Evolutionary conservation across 1,140 invertebrate species (phyloP).

Genomic region (Mya arenaria): DNA sequence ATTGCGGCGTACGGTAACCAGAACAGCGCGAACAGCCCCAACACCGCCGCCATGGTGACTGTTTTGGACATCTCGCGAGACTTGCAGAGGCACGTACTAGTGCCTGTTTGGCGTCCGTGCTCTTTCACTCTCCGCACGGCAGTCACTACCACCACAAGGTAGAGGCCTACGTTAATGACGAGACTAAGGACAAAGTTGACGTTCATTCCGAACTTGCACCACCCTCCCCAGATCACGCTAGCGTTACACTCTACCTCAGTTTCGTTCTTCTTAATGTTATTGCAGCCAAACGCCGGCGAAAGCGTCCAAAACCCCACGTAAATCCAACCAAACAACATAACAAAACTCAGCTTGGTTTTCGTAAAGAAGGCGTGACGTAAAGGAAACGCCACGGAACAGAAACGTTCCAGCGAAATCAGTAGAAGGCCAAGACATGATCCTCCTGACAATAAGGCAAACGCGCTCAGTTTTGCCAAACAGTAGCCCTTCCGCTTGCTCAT

Average conservation of each 20-base stretch:
- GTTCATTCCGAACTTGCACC: slow-evolving; percentile 27
- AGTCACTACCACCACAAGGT: not conserved
- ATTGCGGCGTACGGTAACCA: slow-evolving; percentile 3
- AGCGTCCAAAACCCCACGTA: slow-evolving; percentile 13
- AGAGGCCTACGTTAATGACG: not conserved
- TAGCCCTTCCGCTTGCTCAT: not conserved
- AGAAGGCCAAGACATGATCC: not conserved
- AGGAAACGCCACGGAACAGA: slow-evolving; percentile 11
- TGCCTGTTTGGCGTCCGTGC: slow-evolving; percentile 4
- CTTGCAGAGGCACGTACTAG: not conserved
- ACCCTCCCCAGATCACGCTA: slow-evolving; percentile 19
- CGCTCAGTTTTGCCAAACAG: slow-evolving; percentile 21
- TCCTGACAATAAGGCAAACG: not conserved
- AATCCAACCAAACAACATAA: not conserved
- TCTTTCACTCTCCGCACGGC: slow-evolving; percentile 1
- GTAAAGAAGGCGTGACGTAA: slow-evolving; percentile 11
- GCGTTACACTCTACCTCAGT: not conserved
- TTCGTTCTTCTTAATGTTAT: not conserved
- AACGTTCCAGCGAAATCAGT: slow-evolving; percentile 2
- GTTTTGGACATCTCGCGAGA: slow-evolving; percentile 32
- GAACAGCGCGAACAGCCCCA: slow-evolving; percentile 9
- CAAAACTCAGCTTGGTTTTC: not conserved
- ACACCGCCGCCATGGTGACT: slow-evolving; percentile 2
- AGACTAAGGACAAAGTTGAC: slow-evolving; percentile 2
- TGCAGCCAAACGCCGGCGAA: not conserved